Evolutionary conservation across 1,140 invertebrate genomes (phyloP).

Genomic region (Ostrea denselamellosa): DNA sequence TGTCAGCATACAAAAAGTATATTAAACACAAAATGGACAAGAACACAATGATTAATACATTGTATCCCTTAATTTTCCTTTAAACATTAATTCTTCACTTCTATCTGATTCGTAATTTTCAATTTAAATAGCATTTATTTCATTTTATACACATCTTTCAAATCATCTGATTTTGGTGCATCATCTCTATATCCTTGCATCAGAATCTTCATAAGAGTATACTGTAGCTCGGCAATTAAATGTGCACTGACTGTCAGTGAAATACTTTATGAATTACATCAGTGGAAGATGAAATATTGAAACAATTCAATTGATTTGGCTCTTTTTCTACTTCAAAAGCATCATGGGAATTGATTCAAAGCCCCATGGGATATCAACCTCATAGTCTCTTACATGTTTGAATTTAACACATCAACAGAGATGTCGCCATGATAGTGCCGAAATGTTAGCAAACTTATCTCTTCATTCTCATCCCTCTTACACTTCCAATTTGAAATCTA

Average conservation of each 20-base stretch:
- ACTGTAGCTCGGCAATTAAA: neutral
- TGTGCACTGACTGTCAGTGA: neutral
- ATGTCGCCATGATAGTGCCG: slow-evolving; percentile 22
- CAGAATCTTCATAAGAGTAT: too few species aligned
- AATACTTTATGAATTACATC: slow-evolving; percentile 34
- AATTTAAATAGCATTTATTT: too few species aligned
- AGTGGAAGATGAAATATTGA: slow-evolving; percentile 21
- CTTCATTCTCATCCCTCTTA: slow-evolving; percentile 7
- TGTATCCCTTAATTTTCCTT: too few species aligned
- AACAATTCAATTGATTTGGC: slow-evolving; percentile 38
- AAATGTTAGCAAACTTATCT: neutral
- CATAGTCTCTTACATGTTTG: neutral
- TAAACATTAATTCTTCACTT: too few species aligned
- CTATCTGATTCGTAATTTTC: too few species aligned
- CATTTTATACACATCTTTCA: too few species aligned
- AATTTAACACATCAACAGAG: slow-evolving; percentile 8
- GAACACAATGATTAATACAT: too few species aligned
- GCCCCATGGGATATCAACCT: slow-evolving; percentile 23
- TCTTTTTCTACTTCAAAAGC: slow-evolving; percentile 17
- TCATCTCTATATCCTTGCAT: too few species aligned
- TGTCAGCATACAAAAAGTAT: too few species aligned
- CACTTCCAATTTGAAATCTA: slow-evolving; percentile 3
- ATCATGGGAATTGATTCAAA: slow-evolving; percentile 38
- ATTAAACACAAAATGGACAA: too few species aligned
- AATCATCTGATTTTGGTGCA: too few species aligned